Conservation (phyloP, 2,113 vertebrate genomes). For the Oceanodroma tethys region DNA sequence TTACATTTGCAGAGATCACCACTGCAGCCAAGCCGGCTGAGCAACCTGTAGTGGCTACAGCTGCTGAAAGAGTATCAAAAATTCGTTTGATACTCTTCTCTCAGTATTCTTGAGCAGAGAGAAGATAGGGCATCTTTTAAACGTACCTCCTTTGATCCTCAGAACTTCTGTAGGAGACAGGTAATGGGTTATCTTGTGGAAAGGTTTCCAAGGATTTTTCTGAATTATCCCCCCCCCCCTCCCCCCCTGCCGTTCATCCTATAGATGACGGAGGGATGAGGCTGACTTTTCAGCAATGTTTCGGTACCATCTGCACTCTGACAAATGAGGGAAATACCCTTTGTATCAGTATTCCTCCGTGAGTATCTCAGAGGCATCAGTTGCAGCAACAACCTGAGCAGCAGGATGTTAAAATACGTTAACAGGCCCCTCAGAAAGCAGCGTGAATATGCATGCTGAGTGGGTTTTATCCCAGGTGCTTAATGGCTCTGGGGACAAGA, state of each 20-base stretch:
- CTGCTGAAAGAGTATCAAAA: background rate
- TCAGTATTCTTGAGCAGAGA: background rate
- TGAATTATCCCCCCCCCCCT: background rate
- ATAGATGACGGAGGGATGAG: background rate
- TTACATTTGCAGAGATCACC: background rate
- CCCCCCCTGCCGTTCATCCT: background rate
- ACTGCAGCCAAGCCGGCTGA: background rate
- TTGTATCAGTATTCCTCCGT: background rate
- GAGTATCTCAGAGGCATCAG: background rate
- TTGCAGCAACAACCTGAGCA: background rate
- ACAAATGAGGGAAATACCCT: background rate
- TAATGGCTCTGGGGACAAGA: background rate
- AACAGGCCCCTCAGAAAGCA: background rate
- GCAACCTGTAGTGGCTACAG: background rate
- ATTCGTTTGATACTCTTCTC: background rate
- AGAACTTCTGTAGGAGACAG: background rate
- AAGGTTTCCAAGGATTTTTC: background rate
- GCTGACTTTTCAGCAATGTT: background rate
- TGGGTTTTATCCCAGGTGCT: background rate
- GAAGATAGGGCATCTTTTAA: background rate
- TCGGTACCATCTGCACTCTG: background rate
- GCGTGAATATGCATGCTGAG: fast-evolving
- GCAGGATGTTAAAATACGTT: background rate
- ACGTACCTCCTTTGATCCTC: background rate
- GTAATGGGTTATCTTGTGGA: background rate